These are phyloP conservation scores for Cepaea hortensis DNA, from an alignment of 2,888 invertebrate genomes.

Conservation along the genomic window DNA sequence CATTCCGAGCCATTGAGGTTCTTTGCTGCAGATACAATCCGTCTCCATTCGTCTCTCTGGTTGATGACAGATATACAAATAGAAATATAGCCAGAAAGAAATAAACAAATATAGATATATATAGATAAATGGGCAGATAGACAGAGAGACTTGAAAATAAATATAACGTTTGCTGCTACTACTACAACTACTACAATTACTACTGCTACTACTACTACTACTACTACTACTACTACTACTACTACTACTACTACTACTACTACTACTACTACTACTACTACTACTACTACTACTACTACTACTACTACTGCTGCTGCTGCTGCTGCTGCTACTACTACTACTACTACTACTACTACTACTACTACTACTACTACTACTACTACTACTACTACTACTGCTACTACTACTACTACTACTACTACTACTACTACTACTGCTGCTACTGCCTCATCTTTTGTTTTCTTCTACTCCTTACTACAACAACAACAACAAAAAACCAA, in stretches of 20 bases:
- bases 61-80: not conserved
- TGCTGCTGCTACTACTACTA: not conserved
- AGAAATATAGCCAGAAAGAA: not conserved
- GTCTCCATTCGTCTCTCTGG: too few species aligned
- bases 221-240: too few species aligned
- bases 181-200: too few species aligned
- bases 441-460: not conserved
- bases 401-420: slow-evolving; percentile 7
- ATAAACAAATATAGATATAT: not conserved
- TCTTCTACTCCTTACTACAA: too few species aligned
- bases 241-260: not conserved
- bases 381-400: not conserved
- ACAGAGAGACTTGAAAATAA: not conserved
- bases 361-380: not conserved
- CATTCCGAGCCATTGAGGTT: too few species aligned
- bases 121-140: too few species aligned
- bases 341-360: not conserved
- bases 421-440: not conserved
- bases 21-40: too few species aligned
- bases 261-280: not conserved
- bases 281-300: not conserved
- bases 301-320: not conserved
- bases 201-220: too few species aligned
- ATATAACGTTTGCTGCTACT: not conserved
- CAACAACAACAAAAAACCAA: not conserved